Conservation (phyloP, 2,113 vertebrate genomes). For the Gracilinanus agilis region DNA sequence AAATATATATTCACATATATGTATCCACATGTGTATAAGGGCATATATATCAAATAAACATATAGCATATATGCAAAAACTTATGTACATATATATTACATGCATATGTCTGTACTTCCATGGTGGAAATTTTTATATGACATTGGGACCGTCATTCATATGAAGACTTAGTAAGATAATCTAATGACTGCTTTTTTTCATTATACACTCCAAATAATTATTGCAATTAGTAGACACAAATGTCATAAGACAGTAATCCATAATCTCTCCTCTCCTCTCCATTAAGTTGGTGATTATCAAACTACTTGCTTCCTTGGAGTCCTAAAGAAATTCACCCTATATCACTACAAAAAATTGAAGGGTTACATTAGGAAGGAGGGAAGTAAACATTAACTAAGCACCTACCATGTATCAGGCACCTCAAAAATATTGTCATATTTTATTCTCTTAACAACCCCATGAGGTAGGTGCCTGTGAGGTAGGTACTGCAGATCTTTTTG, state of each 20-base stretch:
- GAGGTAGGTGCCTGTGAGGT: not conserved
- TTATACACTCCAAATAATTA: not conserved
- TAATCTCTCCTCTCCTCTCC: not conserved
- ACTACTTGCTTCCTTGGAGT: not conserved
- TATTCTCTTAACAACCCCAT: not conserved
- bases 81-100: no score
- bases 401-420: not conserved
- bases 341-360: not conserved
- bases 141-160: not conserved
- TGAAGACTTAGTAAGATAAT: not conserved
- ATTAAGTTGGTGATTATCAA: not conserved
- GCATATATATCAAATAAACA: no score
- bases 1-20: not conserved
- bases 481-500: not conserved
- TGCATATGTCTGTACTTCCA: not conserved
- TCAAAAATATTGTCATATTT: not conserved
- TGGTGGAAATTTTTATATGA: not conserved
- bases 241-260: not conserved
- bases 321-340: not conserved
- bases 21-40: no score
- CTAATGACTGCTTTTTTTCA: not conserved
- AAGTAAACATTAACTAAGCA: not conserved
- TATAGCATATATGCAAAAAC: no score
- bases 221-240: not conserved
- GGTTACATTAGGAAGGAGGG: not conserved